Evolutionary conservation across 2,797 vertebrate genomes (phyloP), one percentile per base, ranked within the genome.

Genomic region (Rhodeus uyekii): DNA sequence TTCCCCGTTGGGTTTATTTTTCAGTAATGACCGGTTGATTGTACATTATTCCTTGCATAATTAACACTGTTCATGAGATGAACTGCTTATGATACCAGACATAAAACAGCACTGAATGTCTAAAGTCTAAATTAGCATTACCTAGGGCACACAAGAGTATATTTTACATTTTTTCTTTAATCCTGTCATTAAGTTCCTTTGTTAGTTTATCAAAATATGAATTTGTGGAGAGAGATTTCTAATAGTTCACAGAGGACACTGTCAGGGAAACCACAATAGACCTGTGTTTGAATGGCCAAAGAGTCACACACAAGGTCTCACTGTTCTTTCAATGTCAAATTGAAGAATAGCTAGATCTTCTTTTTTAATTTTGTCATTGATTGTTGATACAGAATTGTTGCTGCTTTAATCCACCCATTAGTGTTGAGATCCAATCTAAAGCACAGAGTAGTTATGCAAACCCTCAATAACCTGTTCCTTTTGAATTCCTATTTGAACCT

Each of bases 91-190:
- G 29, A 79, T 60, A 63, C 48, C 4, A 22, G 39, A 22, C 76
- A 71, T 71, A 71, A 85, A 84, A n/a, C 50, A 61, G 36, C 46
- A 7, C 60, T 63, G 58, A 39, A 22, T 83, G 48, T 65, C 79
- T 72, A 79, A 84, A 77, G 68, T 64, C 39, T 65, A 68, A 79
- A 87, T 85, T 48, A 72, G 83, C 78, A 75, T 74, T 58, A n/a
- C 46, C 61, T 24, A 12, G 36, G 24, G 32, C 39, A 36, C 24
- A 46, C 13, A 13, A 34, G 16, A 38, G 44, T 36, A 38, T 64
- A 65, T 55, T 72, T 34, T 68, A 64, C 27, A 64, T 39, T 36
- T 71, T 3, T 74, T n/a, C n/a, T 65, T 80, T 83, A 82, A 61
- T 68, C 32, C 48, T 36, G 69, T 67, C 58, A 64, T 84, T 81